phyloP scores from a whole-genome alignment of 2,797 vertebrate genomes.

The Squalus acanthias region DNA sequence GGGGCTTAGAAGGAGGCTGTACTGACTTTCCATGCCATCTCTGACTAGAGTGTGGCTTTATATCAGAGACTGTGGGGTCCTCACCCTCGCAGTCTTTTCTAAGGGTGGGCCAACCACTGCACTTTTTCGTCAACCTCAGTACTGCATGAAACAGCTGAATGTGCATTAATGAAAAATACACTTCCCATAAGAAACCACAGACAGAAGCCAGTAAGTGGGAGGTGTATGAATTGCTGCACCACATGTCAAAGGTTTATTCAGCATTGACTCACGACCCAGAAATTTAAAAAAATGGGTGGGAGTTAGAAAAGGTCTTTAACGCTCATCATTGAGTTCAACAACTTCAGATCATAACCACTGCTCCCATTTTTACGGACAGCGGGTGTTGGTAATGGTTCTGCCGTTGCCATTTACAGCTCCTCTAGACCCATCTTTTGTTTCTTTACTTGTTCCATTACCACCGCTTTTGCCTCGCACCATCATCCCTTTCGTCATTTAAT shows the following conservation, averaged over 20 bases:
- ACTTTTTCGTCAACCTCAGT: slow-evolving; percentile 1
- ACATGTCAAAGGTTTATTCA: slow-evolving; percentile 3
- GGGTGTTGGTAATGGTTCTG: neutral
- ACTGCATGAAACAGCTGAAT: slow-evolving; percentile 19
- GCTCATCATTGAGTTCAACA: neutral
- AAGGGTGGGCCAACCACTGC: neutral
- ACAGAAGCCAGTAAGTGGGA: neutral
- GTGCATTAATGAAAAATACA: neutral
- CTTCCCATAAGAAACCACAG: slow-evolving; percentile 27
- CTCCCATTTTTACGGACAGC: neutral
- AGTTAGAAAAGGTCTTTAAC: neutral
- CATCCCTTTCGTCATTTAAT: no score
- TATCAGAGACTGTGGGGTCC: neutral
- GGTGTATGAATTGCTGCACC: neutral
- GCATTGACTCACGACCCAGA: slow-evolving; percentile 6
- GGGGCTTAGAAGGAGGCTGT: neutral
- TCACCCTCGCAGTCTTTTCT: neutral
- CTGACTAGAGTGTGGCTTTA: neutral
- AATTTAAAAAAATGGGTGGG: neutral
- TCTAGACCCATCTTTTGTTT: neutral
- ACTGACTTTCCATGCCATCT: neutral
- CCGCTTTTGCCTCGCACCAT: no score
- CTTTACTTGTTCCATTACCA: neutral
- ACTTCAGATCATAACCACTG: neutral
- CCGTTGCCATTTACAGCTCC: neutral